A percentile compares a stretch with the other conserved stretches of the same genome.
Evolutionary conservation across 2,797 vertebrate genomes (phyloP).

Genomic region (Bryconaethiops microstoma): DNA sequence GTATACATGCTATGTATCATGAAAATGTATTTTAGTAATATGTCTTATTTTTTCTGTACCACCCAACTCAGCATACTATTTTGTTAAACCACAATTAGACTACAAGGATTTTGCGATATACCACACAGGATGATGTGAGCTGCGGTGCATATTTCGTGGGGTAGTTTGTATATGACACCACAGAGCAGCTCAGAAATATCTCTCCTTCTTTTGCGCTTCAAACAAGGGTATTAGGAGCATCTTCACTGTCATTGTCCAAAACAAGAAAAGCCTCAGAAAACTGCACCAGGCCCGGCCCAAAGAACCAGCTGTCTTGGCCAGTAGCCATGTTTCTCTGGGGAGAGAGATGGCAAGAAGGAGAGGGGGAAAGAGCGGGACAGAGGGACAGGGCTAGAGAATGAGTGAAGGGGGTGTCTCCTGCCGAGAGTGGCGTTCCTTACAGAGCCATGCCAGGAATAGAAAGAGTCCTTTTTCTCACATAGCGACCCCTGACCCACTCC

Average conservation of each 20-base stretch:
- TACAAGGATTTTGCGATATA: no score
- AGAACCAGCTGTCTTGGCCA: conserved; percentile 96
- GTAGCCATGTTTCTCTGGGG: conserved; percentile 85
- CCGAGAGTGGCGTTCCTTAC: conserved; percentile 84
- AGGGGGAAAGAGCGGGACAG: conserved; percentile 44
- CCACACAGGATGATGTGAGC: no score
- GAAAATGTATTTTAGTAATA: neutral
- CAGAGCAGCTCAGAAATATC: conserved; percentile 3
- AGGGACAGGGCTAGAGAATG: conserved; percentile 42
- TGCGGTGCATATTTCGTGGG: neutral
- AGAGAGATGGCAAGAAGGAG: conserved; percentile 58
- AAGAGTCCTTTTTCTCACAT: conserved; percentile 82
- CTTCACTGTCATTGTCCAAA: conserved; percentile 84
- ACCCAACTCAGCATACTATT: neutral
- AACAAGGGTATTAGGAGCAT: conserved; percentile 38
- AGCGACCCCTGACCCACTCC: conserved; percentile 78
- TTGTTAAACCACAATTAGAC: no score
- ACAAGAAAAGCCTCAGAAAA: conserved; percentile 78
- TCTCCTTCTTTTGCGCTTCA: neutral
- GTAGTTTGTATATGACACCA: conserved; percentile 5
- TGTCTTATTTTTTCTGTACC: neutral
- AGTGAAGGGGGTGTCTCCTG: conserved; percentile 73
- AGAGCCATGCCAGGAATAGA: conserved; percentile 81
- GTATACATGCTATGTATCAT: neutral
- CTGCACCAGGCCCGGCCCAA: conserved; percentile 82